These are phyloP conservation scores for Mesembrinibis cayennensis DNA, from an alignment of 2,113 vertebrate species.

Conservation along the genomic window DNA sequence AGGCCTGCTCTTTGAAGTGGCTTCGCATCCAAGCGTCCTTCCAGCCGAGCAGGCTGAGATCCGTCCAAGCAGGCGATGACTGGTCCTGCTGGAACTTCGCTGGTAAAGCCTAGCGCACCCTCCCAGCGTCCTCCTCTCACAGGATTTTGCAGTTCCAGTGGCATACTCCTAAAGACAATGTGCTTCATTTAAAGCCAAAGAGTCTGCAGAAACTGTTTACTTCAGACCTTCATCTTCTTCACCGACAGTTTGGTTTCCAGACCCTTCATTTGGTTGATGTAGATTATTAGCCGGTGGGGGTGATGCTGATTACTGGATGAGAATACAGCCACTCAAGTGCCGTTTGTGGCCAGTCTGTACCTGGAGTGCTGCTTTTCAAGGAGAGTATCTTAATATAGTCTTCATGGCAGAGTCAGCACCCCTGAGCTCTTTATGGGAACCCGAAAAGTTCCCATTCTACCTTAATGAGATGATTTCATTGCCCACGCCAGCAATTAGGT, in stretches of 20 bases:
- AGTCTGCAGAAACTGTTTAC: neutral
- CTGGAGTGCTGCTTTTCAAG: neutral
- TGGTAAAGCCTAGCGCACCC: too few species aligned
- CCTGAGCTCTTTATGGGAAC: too few species aligned
- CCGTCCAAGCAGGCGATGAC: too few species aligned
- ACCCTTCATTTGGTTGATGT: rapidly evolving
- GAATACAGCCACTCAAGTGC: neutral
- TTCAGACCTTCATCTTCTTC: neutral
- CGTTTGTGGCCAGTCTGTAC: neutral
- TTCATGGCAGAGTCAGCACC: neutral
- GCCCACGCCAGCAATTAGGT: neutral
- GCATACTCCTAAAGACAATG: rapidly evolving
- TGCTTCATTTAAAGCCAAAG: neutral
- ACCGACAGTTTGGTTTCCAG: rapidly evolving
- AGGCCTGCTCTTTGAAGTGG: rapidly evolving
- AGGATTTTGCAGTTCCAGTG: too few species aligned
- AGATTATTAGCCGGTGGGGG: rapidly evolving
- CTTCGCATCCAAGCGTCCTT: too few species aligned
- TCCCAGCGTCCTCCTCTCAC: too few species aligned
- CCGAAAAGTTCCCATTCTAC: neutral
- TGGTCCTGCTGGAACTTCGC: too few species aligned
- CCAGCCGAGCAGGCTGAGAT: rapidly evolving
- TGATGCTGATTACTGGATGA: neutral
- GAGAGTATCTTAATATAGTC: rapidly evolving
- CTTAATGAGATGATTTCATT: neutral